These are phyloP conservation scores for Tenualosa thibaudeaui DNA, from an alignment of 2,797 vertebrate species.

Conservation along the genomic window DNA sequence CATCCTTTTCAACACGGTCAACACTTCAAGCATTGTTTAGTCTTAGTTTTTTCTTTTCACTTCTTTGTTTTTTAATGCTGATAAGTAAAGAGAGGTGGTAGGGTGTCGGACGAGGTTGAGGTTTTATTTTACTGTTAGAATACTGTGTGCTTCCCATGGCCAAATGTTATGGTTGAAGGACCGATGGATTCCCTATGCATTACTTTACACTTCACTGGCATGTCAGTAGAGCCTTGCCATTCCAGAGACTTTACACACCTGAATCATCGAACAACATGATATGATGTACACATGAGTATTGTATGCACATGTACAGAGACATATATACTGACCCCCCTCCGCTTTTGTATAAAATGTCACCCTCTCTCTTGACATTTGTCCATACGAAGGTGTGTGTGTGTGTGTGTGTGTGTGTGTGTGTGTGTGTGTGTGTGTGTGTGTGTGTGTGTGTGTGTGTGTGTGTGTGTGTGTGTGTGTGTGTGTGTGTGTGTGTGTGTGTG, in stretches of 20 bases:
- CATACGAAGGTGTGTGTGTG: neutral
- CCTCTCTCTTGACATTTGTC: neutral
- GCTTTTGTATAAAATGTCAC: neutral
- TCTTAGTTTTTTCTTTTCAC: neutral
- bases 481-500: conserved; percentile 23
- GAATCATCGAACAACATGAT: neutral
- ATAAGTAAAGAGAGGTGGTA: neutral
- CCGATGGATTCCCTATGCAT: neutral
- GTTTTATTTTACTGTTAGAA: neutral
- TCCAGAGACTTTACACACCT: neutral
- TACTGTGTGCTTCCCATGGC: neutral
- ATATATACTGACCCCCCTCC: neutral
- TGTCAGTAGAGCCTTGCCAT: neutral
- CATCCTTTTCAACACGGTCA: neutral
- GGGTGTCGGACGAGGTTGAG: neutral
- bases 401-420: conserved; percentile 18
- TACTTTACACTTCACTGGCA: neutral
- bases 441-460: conserved; percentile 4
- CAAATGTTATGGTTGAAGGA: neutral
- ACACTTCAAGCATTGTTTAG: neutral
- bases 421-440: conserved; percentile 23
- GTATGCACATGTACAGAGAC: neutral
- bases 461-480: conserved; percentile 16
- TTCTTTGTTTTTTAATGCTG: neutral
- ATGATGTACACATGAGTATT: neutral